A percentile compares a stretch with the other conserved stretches of the same genome.
phyloP scores from a whole-genome alignment of 2,888 invertebrate species.

The Drosophila formosana region DNA sequence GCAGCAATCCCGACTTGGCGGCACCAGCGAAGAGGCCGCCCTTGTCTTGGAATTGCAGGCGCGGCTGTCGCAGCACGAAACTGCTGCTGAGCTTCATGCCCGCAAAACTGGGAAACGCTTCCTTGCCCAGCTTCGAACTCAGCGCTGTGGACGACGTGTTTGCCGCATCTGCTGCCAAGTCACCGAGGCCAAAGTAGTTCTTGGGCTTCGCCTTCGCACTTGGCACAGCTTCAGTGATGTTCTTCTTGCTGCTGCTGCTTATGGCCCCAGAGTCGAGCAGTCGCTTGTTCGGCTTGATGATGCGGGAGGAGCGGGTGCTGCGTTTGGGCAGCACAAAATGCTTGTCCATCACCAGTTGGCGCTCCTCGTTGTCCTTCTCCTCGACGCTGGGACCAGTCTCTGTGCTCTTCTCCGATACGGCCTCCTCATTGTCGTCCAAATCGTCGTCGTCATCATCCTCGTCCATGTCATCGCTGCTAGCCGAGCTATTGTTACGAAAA shows the following conservation, averaged over 20 bases:
- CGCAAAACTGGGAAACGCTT: slow-evolving; percentile 55
- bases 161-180: slow-evolving; percentile 43
- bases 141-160: slow-evolving; percentile 12
- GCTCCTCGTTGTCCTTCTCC: slow-evolving; percentile 53
- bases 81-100: slow-evolving; percentile 62
- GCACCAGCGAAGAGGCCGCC: slow-evolving; percentile 30
- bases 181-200: slow-evolving; percentile 77
- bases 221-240: slow-evolving; percentile 19
- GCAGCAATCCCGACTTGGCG: slow-evolving; percentile 32
- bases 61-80: slow-evolving; percentile 83
- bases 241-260: slow-evolving; percentile 65
- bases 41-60: slow-evolving; percentile 82
- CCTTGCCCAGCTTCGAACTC: slow-evolving; percentile 29
- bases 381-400: slow-evolving; percentile 42
- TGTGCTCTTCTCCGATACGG: slow-evolving; percentile 51
- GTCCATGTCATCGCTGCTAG: slow-evolving; percentile 56
- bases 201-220: slow-evolving; percentile 58
- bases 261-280: slow-evolving; percentile 90
- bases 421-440: slow-evolving; percentile 51
- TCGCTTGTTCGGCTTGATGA: slow-evolving; percentile 94
- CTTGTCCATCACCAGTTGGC: slow-evolving; percentile 79
- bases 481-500: slow-evolving; percentile 23
- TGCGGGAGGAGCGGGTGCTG: slow-evolving; percentile 93
- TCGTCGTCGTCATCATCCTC: slow-evolving; percentile 58
- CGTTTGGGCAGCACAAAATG: slow-evolving; percentile 91